Percentiles rank a stretch among this genome's conserved stretches.
Conservation (phyloP, 2,888 invertebrate species). For the Pilophorus perplexus region DNA sequence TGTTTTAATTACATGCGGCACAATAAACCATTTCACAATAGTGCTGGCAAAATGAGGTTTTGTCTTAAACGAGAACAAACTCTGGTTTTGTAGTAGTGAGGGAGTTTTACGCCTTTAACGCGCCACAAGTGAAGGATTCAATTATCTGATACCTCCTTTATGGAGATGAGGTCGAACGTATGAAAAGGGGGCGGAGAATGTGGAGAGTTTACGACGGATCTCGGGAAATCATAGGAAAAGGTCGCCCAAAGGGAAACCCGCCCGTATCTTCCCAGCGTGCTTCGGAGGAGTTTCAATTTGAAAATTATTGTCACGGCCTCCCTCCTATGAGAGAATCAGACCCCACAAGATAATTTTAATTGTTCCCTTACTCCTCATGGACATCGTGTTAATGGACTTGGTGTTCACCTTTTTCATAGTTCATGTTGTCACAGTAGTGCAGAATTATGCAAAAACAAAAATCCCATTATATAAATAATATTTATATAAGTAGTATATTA, state of each 20-base stretch:
- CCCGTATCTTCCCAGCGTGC: conserved; percentile 8
- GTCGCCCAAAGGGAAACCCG: no score
- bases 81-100: no score
- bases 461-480: no score
- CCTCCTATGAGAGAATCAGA: not conserved
- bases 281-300: conserved; percentile 32
- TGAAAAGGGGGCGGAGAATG: not conserved
- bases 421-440: no score
- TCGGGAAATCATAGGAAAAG: conserved; percentile 20
- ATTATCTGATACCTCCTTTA: conserved; percentile 37
- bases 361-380: conserved; percentile 15
- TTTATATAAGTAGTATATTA: no score
- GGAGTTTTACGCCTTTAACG: not conserved
- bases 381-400: no score
- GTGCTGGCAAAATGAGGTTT: no score
- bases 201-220: not conserved
- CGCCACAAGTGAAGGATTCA: conserved; percentile 25
- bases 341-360: conserved; percentile 32
- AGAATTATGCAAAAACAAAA: no score
- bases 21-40: no score
- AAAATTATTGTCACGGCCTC: conserved; percentile 35
- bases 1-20: no score
- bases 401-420: no score
- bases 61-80: no score
- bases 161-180: conserved; percentile 23